Evolutionary conservation across 2,113 vertebrate species (phyloP).

Genomic region (Bolborhynchus lineola): DNA sequence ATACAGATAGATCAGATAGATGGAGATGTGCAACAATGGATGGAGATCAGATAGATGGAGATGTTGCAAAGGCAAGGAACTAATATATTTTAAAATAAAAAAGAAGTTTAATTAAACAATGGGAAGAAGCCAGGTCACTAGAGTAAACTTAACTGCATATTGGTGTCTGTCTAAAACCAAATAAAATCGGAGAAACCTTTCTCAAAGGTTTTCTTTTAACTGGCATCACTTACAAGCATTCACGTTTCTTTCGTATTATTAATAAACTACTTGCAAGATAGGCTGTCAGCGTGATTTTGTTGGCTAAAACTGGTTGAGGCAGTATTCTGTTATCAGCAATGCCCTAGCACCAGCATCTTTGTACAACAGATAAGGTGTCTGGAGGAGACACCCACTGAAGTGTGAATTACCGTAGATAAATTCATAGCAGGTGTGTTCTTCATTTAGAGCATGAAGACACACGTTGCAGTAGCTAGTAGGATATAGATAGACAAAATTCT

Average conservation of each 20-base stretch:
- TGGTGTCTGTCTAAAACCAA: background rate
- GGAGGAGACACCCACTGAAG: background rate
- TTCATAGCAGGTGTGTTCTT: background rate
- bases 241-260: background rate
- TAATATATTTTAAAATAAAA: background rate
- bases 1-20: background rate
- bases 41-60: background rate
- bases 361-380: background rate
- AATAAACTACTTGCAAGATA: background rate
- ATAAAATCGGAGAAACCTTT: background rate
- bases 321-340: background rate
- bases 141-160: background rate
- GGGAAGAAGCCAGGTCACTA: background rate
- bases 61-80: background rate
- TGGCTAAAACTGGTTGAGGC: background rate
- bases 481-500: background rate
- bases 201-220: background rate
- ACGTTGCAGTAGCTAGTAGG: background rate
- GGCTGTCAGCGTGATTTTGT: background rate
- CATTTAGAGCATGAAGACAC: background rate
- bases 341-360: background rate
- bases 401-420: background rate
- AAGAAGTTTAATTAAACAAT: background rate
- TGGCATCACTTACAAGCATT: background rate
- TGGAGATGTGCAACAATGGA: background rate